A percentile compares a stretch with the other conserved stretches of the same genome.
phyloP scores from a whole-genome alignment of 2,888 invertebrate species.

The Caenorhabditis becei region DNA sequence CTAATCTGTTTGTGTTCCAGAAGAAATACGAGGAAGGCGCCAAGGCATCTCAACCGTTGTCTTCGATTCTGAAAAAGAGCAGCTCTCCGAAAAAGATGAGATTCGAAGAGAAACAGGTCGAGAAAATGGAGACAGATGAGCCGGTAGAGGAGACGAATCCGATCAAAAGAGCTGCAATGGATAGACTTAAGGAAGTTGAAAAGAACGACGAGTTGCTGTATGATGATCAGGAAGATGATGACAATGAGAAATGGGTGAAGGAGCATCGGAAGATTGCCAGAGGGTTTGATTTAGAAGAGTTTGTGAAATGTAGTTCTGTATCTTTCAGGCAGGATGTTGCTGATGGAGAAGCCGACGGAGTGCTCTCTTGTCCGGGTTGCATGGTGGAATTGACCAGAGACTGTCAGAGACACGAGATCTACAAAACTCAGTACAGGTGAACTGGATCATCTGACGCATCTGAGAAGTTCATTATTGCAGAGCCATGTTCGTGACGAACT shows the following conservation, averaged over 20 bases:
- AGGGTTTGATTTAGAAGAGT: too few species aligned
- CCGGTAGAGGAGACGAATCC: slow-evolving; percentile 62
- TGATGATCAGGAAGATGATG: slow-evolving; percentile 84
- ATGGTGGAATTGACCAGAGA: slow-evolving; percentile 85
- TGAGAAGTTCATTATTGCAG: slow-evolving; percentile 78
- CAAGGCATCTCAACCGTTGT: slow-evolving; percentile 32
- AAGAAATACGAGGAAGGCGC: slow-evolving; percentile 45
- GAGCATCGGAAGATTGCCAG: slow-evolving; percentile 76
- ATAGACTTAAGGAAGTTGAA: slow-evolving; percentile 61
- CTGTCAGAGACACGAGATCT: slow-evolving; percentile 85
- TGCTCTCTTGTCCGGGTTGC: slow-evolving; percentile 85
- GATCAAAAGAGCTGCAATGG: slow-evolving; percentile 62
- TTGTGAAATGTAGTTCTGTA: too few species aligned
- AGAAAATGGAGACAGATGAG: slow-evolving; percentile 55
- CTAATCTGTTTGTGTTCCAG: neutral
- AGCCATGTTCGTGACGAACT: slow-evolving; percentile 86
- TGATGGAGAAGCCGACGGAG: slow-evolving; percentile 83
- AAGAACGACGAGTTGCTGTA: slow-evolving; percentile 82
- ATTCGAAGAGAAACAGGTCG: slow-evolving; percentile 45
- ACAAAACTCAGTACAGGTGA: slow-evolving; percentile 84
- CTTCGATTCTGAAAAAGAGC: slow-evolving; percentile 61
- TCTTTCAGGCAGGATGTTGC: slow-evolving; percentile 37
- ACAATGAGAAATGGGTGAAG: slow-evolving; percentile 85
- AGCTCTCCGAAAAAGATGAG: slow-evolving; percentile 28
- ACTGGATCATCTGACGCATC: neutral